Evolutionary conservation across 2,113 vertebrate species (phyloP).

Genomic region (Tachysurus vachellii): DNA sequence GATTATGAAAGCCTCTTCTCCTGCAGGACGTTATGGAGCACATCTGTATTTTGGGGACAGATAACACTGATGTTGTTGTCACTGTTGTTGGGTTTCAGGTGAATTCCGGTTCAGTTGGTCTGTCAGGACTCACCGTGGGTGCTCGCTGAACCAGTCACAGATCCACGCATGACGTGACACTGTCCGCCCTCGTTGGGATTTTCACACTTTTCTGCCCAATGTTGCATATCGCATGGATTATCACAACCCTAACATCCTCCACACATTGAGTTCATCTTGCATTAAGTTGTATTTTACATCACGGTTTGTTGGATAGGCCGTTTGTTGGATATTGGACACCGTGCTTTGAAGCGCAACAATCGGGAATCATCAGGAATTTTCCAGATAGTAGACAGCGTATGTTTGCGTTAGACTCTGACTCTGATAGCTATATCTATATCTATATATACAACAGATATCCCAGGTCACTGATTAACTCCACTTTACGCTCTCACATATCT

Average conservation of each 20-base stretch:
- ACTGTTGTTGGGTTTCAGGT: slow-evolving; percentile 35
- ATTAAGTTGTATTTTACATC: slow-evolving; percentile 25
- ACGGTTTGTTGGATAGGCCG: slow-evolving; percentile 16
- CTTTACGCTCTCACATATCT: slow-evolving; percentile 40
- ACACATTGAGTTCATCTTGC: slow-evolving; percentile 37
- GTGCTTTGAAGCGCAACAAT: slow-evolving; percentile 24
- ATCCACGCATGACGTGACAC: slow-evolving; percentile 31
- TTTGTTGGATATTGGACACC: neutral
- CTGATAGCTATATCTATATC: neutral
- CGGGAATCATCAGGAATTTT: slow-evolving; percentile 1
- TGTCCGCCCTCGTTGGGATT: slow-evolving; percentile 46
- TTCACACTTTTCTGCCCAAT: slow-evolving; percentile 55
- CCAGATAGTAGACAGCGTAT: slow-evolving; percentile 24
- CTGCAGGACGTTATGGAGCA: neutral
- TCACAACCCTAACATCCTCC: slow-evolving; percentile 25
- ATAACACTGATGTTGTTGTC: slow-evolving; percentile 18
- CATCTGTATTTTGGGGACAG: slow-evolving; percentile 45
- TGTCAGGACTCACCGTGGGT: slow-evolving; percentile 34
- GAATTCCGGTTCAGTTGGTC: slow-evolving; percentile 54
- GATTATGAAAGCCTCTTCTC: neutral
- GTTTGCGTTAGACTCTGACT: slow-evolving; percentile 9
- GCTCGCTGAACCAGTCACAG: slow-evolving; percentile 16
- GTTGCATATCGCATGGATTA: slow-evolving; percentile 53
- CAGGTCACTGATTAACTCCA: slow-evolving; percentile 42
- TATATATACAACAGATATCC: slow-evolving; percentile 41